phyloP scores from a whole-genome alignment of 2,888 invertebrate species.

The Osmoderma eremita region DNA sequence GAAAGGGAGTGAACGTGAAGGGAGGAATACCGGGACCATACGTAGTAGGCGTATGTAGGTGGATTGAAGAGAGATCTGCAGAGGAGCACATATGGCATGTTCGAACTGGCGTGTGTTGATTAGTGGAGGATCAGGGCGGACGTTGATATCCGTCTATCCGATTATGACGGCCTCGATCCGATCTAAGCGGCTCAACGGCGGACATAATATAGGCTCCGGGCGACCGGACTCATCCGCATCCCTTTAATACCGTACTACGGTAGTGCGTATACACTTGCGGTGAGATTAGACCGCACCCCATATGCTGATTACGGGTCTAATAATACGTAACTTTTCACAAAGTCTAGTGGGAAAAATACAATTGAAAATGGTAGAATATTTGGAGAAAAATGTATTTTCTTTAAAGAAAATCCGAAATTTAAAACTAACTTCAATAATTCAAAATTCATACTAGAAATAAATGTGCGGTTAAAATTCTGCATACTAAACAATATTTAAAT shows the following conservation, averaged over 20 bases:
- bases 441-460: too few species aligned
- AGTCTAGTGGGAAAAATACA: slow-evolving; percentile 26
- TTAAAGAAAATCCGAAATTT: too few species aligned
- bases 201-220: slow-evolving; percentile 53
- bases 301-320: slow-evolving; percentile 46
- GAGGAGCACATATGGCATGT: slow-evolving; percentile 47
- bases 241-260: slow-evolving; percentile 28
- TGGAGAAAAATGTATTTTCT: neutral
- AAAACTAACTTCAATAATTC: too few species aligned
- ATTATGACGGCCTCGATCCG: slow-evolving; percentile 52
- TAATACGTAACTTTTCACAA: slow-evolving; percentile 23
- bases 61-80: slow-evolving; percentile 38
- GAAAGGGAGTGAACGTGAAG: slow-evolving; percentile 9
- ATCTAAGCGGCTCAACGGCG: slow-evolving; percentile 54
- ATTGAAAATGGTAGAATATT: neutral
- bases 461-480: too few species aligned
- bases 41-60: neutral
- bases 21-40: slow-evolving; percentile 6
- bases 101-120: slow-evolving; percentile 50
- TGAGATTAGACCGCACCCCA: slow-evolving; percentile 48
- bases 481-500: too few species aligned
- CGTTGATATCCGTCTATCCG: slow-evolving; percentile 52
- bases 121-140: slow-evolving; percentile 48
- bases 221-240: slow-evolving; percentile 47
- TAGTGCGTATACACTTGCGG: slow-evolving; percentile 48